Evolutionary conservation across 2,888 invertebrate species (phyloP).

Genomic region (Anoncus sp.): DNA sequence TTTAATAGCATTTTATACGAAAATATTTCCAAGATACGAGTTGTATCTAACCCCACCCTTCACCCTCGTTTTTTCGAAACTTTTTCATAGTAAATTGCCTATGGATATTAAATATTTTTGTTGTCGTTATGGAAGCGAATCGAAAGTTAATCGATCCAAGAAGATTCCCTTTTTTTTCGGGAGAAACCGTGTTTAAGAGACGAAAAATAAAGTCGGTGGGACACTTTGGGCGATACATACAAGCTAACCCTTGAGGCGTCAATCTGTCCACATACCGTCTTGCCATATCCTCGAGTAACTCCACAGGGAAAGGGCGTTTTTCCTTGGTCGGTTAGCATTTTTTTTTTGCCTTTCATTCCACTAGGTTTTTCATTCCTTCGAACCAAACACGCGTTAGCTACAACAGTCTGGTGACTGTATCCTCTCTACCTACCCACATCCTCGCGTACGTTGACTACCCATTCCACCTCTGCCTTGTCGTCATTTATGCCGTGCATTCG

Average conservation of each 20-base stretch:
- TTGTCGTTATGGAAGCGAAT: too few species aligned
- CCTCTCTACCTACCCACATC: slow-evolving; percentile 23
- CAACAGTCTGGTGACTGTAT: slow-evolving; percentile 33
- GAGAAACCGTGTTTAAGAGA: slow-evolving; percentile 12
- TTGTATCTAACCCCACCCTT: too few species aligned
- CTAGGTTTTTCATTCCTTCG: slow-evolving; percentile 46
- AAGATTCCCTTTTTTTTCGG: slow-evolving; percentile 13
- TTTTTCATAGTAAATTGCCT: too few species aligned
- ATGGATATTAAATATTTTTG: too few species aligned
- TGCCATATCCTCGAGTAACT: slow-evolving; percentile 35
- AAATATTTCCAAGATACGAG: too few species aligned
- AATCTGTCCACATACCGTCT: slow-evolving; percentile 39
- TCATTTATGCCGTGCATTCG: slow-evolving; percentile 51
- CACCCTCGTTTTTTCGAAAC: too few species aligned
- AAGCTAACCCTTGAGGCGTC: slow-evolving; percentile 57
- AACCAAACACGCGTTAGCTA: slow-evolving; percentile 39
- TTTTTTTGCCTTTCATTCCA: slow-evolving; percentile 33
- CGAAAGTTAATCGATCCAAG: too few species aligned
- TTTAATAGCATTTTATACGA: too few species aligned
- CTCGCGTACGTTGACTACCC: slow-evolving; percentile 22
- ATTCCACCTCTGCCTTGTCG: slow-evolving; percentile 44
- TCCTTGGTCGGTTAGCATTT: slow-evolving; percentile 45
- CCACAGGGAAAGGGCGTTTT: slow-evolving; percentile 16
- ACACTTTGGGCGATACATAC: slow-evolving; percentile 1
- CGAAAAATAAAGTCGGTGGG: slow-evolving; percentile 12